phyloP scores from a whole-genome alignment of 2,888 invertebrate species.

The Cheilosia grossa region DNA sequence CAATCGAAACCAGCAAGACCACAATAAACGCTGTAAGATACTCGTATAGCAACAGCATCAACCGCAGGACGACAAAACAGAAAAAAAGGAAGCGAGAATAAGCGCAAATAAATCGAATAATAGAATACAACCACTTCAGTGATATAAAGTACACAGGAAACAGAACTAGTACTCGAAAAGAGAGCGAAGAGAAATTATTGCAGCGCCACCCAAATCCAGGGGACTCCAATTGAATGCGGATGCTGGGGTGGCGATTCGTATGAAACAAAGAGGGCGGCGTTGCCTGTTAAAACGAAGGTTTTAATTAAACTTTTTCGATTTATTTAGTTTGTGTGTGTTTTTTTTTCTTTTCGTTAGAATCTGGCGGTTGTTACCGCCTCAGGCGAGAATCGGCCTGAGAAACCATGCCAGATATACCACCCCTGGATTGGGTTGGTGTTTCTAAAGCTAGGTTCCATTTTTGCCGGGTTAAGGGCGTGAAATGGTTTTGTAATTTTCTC shows the following conservation, averaged over 20 bases:
- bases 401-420: neutral
- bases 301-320: constrained; percentile 61
- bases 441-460: neutral
- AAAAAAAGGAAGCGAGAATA: too few relatives aligned
- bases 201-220: constrained; percentile 16
- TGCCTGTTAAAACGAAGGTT: constrained; percentile 25
- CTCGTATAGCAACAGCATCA: neutral
- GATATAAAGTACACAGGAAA: constrained; percentile 6
- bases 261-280: neutral
- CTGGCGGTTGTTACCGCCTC: neutral
- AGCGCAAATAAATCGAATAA: constrained; percentile 48
- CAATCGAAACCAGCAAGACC: constrained; percentile 22
- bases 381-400: neutral
- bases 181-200: constrained; percentile 53
- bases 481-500: neutral
- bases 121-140: constrained; percentile 42
- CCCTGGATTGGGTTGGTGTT: neutral
- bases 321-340: neutral
- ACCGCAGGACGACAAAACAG: constrained; percentile 1
- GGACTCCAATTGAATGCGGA: constrained; percentile 45
- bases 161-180: constrained; percentile 26
- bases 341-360: neutral
- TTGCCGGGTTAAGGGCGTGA: neutral
- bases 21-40: constrained; percentile 17
- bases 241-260: neutral